Evolutionary conservation across 92 coral and sea anemone species (phyloP), one percentile per base, ranked within the genome.

Genomic region (Galaxea fascicularis): DNA sequence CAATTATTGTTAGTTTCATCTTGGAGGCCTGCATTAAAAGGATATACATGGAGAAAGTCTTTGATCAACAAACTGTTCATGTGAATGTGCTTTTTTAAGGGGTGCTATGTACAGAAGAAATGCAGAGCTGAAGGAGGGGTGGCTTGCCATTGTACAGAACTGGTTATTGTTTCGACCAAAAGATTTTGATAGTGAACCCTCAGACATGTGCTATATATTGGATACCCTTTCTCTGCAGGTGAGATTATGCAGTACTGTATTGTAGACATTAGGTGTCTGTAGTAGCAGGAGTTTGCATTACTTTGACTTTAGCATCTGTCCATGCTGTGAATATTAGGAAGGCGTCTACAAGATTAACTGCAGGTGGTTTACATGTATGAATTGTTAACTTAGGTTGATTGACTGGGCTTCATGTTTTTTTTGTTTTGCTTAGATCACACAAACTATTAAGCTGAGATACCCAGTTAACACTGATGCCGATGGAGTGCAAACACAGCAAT

Each of bases 101-200:
- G 96, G 98, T 8, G 80, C 77, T 31, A 59, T 90, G 4, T 96
- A 94, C 69, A 78, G 76, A 20, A 57, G 78, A 26, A 96, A 94
- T 79, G 52, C 60, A 59, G 88, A 82, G 62, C 93, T 94, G 49
- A 95, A 77, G 57, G 95, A 92, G n/a, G 98, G 99, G 57, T 94
- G 95, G 95, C 89, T 94, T 14, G 91, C 88, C 70, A 77, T 91
- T 89, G 92, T 78, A 30, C 72, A 82, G 67, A 91, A 74, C 41
- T n/a, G 45, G 70, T 78, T 96, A 53, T 71, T 96, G 35, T 96
- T 89, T 73, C 94, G 99, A 58, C 99, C 99, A 21, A 79, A 88
- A 35, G 62, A 54, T 30, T 90, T 91, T 77, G 99, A 96, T 47
- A 87, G 76, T 46, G 71, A 84, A 69, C 82, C 89, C n/a, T 41